Evolutionary conservation across 2,797 vertebrate species (phyloP), one percentile per base, ranked within the genome.

Genomic region (Semotilus atromaculatus): DNA sequence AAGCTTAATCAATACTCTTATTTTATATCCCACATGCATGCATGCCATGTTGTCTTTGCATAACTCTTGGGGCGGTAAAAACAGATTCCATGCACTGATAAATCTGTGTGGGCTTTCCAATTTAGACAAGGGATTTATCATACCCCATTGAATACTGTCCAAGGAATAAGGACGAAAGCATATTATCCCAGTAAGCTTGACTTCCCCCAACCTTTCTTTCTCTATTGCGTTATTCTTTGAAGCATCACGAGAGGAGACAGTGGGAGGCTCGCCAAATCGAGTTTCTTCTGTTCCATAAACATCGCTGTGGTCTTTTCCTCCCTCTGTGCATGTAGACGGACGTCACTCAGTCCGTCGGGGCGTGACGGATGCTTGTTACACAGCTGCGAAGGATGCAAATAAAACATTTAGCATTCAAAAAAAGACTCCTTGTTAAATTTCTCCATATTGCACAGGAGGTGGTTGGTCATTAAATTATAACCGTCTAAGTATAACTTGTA

Each of bases 331-430:
- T 72, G 23, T 38, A 29, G 53, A 83, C 2, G n/a, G 45, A 83
- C 72, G 80, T 68, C 83, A 88, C 31, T 68, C 76, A n/a, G 60
- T 18, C 29, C 29, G 2, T 18, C 16, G 19, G 74, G n/a, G 71
- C 60, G 38, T 81, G 71, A 77, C 48, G 9, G 55, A 66, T 55
- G 71, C 58, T 68, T 80, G 53, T 36, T 51, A 67, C 43, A 71
- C 45, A 21, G 66, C 38, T 81, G 62, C 48, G 14, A 48, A 66
- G 23, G 82, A 89, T 81, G 80, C 45, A 81, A 70, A 88, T 83
- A 74, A 89, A 87, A 89, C 85, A 90, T 90, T 85, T 85, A 84
- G 73, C 86, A 86, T 86, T 88, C 26, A 67, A 16, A n/a, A 34
- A 67, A 23, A 21, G 21, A 5, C 31, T 43, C 78, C 77, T 77